Conservation (phyloP, 1,140 invertebrate genomes). For the Ericerus pela region DNA sequence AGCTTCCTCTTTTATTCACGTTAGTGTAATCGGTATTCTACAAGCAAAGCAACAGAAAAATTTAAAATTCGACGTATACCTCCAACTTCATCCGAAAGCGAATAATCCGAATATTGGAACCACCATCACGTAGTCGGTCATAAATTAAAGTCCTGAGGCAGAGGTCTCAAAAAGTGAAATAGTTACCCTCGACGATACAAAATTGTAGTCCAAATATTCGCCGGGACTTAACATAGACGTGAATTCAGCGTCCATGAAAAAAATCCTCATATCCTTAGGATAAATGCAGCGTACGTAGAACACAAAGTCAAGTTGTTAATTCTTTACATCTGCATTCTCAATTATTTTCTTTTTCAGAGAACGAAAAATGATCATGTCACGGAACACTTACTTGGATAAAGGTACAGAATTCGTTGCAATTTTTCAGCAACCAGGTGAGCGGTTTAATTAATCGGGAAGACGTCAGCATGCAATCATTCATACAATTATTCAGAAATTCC, state of each 20-base stretch:
- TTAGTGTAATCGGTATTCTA: not conserved
- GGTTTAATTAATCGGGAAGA: not conserved
- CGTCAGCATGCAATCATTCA: conserved; percentile 3
- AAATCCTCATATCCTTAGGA: conserved; percentile 5
- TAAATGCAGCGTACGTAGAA: not conserved
- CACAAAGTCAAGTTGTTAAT: not conserved
- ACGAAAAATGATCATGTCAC: not conserved
- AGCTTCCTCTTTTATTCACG: not conserved
- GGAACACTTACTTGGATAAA: not conserved
- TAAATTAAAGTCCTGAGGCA: too few species aligned
- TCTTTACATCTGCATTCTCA: not conserved
- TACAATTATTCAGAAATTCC: conserved; percentile 2
- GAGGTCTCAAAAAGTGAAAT: not conserved
- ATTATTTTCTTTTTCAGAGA: not conserved
- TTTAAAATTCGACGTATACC: not conserved
- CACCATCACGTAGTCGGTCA: too few species aligned
- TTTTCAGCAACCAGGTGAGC: not conserved
- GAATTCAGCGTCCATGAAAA: conserved; percentile 5
- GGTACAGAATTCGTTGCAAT: not conserved
- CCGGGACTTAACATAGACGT: conserved; percentile 2
- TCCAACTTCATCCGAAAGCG: not conserved
- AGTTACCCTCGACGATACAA: not conserved
- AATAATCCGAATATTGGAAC: too few species aligned
- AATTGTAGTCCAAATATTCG: conserved; percentile 4
- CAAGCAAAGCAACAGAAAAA: not conserved